A percentile compares a stretch with the other conserved stretches of the same genome.
phyloP scores from a whole-genome alignment of 2,888 invertebrate species.

The Ferdinandea cuprea region DNA sequence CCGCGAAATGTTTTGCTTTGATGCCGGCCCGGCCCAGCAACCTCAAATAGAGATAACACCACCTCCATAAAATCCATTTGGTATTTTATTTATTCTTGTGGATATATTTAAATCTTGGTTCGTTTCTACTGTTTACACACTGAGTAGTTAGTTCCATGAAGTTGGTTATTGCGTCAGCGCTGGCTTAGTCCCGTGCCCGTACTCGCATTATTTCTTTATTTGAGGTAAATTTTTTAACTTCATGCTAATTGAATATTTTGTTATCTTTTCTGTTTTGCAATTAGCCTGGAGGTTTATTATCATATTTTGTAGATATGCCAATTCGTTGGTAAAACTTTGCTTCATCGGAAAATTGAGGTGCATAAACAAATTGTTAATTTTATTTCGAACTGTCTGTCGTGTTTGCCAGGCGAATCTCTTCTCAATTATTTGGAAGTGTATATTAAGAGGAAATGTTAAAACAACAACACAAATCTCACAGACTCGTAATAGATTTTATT shows the following conservation, averaged over 20 bases:
- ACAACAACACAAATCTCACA: background rate
- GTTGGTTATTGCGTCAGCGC: slow-evolving; percentile 22
- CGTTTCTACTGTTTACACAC: slow-evolving; percentile 20
- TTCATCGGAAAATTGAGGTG: too few relatives aligned
- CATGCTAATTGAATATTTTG: slow-evolving; percentile 56
- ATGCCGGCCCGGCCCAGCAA: slow-evolving; percentile 6
- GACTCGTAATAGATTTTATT: slow-evolving; percentile 3
- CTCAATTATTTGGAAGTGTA: slow-evolving; percentile 9
- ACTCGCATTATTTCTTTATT: slow-evolving; percentile 1
- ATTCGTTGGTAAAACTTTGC: slow-evolving; percentile 13
- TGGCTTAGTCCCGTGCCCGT: slow-evolving; percentile 9
- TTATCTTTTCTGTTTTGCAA: slow-evolving; percentile 20
- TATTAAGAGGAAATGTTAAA: background rate
- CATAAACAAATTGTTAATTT: too few relatives aligned
- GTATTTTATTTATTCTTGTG: slow-evolving; percentile 2
- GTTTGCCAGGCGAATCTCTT: background rate
- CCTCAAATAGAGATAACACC: slow-evolving; percentile 10
- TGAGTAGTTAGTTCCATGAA: slow-evolving; percentile 24
- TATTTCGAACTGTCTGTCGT: too few relatives aligned
- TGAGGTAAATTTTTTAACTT: background rate
- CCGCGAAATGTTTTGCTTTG: slow-evolving; percentile 16
- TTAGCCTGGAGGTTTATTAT: slow-evolving; percentile 26
- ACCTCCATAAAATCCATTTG: slow-evolving; percentile 31
- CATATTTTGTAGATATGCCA: too few relatives aligned
- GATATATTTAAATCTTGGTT: slow-evolving; percentile 35